Evolutionary conservation across 2,888 invertebrate genomes (phyloP).

Genomic region (Torymus auratus): DNA sequence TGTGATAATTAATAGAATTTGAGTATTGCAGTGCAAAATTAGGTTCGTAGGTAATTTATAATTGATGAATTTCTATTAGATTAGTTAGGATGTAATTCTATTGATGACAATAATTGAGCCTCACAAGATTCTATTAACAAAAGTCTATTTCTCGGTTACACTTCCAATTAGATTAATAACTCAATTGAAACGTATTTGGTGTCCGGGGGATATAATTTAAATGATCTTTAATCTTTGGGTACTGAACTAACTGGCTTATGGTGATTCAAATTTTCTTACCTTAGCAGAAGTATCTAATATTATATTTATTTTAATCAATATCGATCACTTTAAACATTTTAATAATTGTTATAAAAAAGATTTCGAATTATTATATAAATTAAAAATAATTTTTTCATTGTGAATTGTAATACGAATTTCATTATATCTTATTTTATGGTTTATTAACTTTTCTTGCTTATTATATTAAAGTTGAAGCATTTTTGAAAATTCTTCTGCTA

Average conservation of each 20-base stretch:
- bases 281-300: conserved; percentile 14
- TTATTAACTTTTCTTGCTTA: not conserved
- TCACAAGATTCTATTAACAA: conserved; percentile 16
- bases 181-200: conserved; percentile 25
- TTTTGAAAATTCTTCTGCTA: conserved; percentile 26
- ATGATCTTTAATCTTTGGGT: conserved; percentile 19
- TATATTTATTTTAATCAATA: not conserved
- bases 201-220: conserved; percentile 8
- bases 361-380: too few species aligned
- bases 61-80: conserved; percentile 34
- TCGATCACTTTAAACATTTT: too few species aligned
- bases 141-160: conserved; percentile 8
- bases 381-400: not conserved
- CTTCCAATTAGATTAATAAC: conserved; percentile 2
- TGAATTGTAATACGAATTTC: not conserved
- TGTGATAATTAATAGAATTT: conserved; percentile 18
- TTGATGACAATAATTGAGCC: conserved; percentile 3
- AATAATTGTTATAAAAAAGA: too few species aligned
- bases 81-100: conserved; percentile 29
- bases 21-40: conserved; percentile 46
- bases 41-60: conserved; percentile 39
- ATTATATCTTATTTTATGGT: too few species aligned
- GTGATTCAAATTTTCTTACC: conserved; percentile 35
- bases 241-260: conserved; percentile 44
- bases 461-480: not conserved